Percentiles rank a stretch among this genome's conserved stretches.
Conservation (phyloP, 2,888 invertebrate species). For the Parnassius apollo region DNA sequence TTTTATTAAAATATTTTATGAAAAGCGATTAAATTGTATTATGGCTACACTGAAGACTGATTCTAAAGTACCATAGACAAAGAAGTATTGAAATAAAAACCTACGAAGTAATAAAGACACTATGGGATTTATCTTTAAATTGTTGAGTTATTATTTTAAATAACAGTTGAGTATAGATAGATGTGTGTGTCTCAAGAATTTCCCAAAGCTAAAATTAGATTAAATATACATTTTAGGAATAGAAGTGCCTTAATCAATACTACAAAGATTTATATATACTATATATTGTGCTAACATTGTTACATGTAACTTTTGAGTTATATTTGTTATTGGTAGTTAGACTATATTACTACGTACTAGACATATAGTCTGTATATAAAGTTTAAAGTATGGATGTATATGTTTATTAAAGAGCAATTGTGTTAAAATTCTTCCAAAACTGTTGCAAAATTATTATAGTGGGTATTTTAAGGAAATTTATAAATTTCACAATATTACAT, state of each 20-base stretch:
- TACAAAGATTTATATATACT: constrained; percentile 21
- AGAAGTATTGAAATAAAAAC: background rate
- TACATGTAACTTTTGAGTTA: constrained; percentile 13
- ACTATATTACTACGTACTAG: constrained; percentile 2
- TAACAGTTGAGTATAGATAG: constrained; percentile 4
- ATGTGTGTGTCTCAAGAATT: constrained; percentile 17
- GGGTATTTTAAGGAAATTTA: too few species aligned
- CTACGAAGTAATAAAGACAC: constrained; percentile 13
- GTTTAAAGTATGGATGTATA: constrained; percentile 1
- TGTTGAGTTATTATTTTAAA: constrained; percentile 1
- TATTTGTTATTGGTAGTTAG: constrained; percentile 18
- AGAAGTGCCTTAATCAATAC: constrained; percentile 25
- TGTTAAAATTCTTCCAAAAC: too few species aligned
- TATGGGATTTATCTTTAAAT: constrained; percentile 20
- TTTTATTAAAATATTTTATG: background rate
- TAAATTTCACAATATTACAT: too few species aligned
- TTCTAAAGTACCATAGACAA: constrained; percentile 14
- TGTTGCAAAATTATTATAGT: too few species aligned
- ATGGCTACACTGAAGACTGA: constrained; percentile 20
- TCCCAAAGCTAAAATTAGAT: constrained; percentile 23
- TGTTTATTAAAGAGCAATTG: too few species aligned
- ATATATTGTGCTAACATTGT: constrained; percentile 24
- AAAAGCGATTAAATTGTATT: background rate
- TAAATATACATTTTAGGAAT: constrained; percentile 19
- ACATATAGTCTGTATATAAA: constrained; percentile 20